These are phyloP conservation scores for Halocaridina rubra DNA, from an alignment of 2,888 invertebrate genomes.

Conservation along the genomic window DNA sequence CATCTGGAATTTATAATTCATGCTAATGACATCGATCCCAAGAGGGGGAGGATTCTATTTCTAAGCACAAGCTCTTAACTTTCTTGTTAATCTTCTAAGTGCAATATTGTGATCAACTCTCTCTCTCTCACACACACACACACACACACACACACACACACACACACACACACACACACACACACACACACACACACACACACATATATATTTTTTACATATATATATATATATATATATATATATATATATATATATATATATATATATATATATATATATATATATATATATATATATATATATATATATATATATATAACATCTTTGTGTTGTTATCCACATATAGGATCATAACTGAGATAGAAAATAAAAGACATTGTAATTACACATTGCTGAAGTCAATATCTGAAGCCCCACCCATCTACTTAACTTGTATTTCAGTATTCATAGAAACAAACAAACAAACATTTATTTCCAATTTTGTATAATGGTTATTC, in stretches of 20 bases:
- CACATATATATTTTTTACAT: too few relatives aligned
- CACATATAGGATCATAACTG: not conserved
- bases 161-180: not conserved
- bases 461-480: not conserved
- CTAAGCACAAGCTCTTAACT: not conserved
- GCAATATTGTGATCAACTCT: not conserved
- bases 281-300: too few relatives aligned
- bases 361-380: not conserved
- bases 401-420: too few relatives aligned
- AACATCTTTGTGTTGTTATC: not conserved
- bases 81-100: not conserved
- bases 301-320: too few relatives aligned
- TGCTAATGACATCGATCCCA: not conserved
- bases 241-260: not conserved
- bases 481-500: not conserved
- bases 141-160: not conserved
- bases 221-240: too few relatives aligned
- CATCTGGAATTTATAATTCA: too few relatives aligned
- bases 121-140: not conserved
- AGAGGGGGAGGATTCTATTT: not conserved
- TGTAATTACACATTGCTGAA: too few relatives aligned
- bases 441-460: not conserved
- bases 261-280: not conserved
- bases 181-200: not conserved
- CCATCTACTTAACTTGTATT: too few relatives aligned